Evolutionary conservation across 2,888 invertebrate genomes (phyloP), one percentile per base, ranked within the genome.

Genomic region (Neria commutata): DNA sequence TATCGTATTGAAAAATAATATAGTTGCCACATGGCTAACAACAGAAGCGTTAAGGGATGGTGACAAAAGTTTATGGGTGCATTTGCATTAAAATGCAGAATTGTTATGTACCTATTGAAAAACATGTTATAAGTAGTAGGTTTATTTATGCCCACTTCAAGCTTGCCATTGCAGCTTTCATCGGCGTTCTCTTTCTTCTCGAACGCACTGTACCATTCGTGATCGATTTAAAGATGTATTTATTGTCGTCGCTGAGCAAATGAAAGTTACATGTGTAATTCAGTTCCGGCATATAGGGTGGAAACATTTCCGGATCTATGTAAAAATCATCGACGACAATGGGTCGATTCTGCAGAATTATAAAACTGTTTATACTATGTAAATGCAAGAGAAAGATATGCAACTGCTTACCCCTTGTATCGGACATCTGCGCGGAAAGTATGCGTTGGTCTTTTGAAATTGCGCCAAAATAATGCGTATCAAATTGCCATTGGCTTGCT

Each of bases 351-450:
- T 56, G 29, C 11, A 8, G 6, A 29, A 29, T 6, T 8, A 11
- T 8, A 29, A 11, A 29, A 6, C 6, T 11, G 11, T 8, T 29
- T 6, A 6, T 8, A 8, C 29, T 8, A 8, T 29, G 6, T 29
- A 11, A 11, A n/a, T n/a, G 11, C 6, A 11, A 8, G 6, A 8
- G 6, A 6, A 8, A 11, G 6, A 8, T 29, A n/a, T 11, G 16
- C 21, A 19, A 1, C n/a, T n/a, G n/a, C n/a, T 37, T 26, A 54
- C 54, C 54, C 49, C 45, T 11, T 34, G 5, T 14, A 58, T 6
- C 5, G 58, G 58, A 25, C 58, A 58, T 21, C 34, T 25, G 11
- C 40, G 29, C 11, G 58, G 58, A 40, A 58, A 54, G 11, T 17
- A n/a, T 1, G 14, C 10, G 6, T 40, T 26, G 10, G 21, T 19